A percentile compares a stretch with the other conserved stretches of the same genome.
These are phyloP conservation scores for Gonioctena quinquepunctata DNA, from an alignment of 1,140 invertebrate species.

Conservation along the genomic window DNA sequence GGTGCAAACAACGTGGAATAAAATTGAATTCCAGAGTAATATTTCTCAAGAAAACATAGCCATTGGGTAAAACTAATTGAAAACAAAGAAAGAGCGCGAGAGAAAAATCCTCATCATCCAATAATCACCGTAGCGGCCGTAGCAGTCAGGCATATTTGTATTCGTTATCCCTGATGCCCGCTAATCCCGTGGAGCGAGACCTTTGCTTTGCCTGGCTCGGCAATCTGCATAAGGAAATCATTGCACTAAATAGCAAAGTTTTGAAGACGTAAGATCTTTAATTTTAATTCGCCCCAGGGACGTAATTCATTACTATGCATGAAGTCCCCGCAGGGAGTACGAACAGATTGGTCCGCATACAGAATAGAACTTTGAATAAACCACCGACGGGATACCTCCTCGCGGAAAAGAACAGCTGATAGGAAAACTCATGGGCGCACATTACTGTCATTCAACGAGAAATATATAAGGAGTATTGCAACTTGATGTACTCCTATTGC, in stretches of 20 bases:
- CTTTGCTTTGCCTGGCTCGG: background rate
- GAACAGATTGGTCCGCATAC: constrained; percentile 51
- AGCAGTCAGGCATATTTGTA: constrained; percentile 8
- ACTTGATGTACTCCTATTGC: no score
- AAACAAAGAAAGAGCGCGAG: background rate
- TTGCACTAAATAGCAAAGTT: constrained; percentile 57
- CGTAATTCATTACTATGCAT: constrained; percentile 58
- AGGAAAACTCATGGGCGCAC: no score
- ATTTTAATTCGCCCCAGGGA: constrained; percentile 57
- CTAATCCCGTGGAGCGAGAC: background rate
- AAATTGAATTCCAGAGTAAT: no score
- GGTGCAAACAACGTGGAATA: no score
- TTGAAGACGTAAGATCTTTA: constrained; percentile 54
- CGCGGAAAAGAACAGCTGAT: background rate
- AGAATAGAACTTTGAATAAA: constrained; percentile 50
- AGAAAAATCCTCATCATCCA: background rate
- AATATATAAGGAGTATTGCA: no score
- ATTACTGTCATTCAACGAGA: no score
- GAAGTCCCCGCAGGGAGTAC: constrained; percentile 43
- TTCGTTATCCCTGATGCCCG: constrained; percentile 14
- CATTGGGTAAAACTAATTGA: background rate
- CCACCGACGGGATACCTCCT: constrained; percentile 11
- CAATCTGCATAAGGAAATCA: constrained; percentile 55
- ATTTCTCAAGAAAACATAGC: background rate
- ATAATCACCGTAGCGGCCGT: background rate